These are phyloP conservation scores for Mythimna impura DNA, from an alignment of 2,888 invertebrate genomes.

Conservation along the genomic window DNA sequence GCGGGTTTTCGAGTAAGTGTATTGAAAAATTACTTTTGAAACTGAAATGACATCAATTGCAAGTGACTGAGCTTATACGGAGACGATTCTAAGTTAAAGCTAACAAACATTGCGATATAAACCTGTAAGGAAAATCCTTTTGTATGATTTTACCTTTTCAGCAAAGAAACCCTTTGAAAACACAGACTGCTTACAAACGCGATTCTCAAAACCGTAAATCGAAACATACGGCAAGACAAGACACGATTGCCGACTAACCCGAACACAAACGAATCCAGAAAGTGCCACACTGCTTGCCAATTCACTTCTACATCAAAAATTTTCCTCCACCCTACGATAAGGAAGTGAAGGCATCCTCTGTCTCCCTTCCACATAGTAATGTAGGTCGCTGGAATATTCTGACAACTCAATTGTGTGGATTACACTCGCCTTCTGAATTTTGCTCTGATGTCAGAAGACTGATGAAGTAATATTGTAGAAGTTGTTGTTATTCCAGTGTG, in stretches of 20 bases:
- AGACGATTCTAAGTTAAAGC: neutral
- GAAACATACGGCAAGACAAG: conserved; percentile 33
- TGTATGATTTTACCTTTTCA: neutral
- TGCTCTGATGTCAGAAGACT: conserved; percentile 38
- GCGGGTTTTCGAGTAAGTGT: no score
- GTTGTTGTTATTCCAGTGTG: conserved; percentile 28
- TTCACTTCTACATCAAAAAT: conserved; percentile 64
- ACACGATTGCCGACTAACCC: conserved; percentile 33
- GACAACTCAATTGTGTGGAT: conserved; percentile 68
- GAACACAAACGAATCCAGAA: conserved; percentile 45
- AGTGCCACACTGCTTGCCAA: conserved; percentile 50
- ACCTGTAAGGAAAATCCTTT: neutral
- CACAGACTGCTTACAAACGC: conserved; percentile 4
- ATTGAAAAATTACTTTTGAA: neutral
- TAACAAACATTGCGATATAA: neutral
- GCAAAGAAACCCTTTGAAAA: conserved; percentile 20
- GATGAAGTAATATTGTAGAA: conserved; percentile 39
- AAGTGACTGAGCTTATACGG: neutral
- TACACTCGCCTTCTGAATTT: conserved; percentile 31
- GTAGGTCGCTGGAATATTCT: conserved; percentile 66
- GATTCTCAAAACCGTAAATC: conserved; percentile 40
- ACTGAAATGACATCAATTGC: neutral
- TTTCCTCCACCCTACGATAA: conserved; percentile 47
- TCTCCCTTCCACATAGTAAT: conserved; percentile 50
- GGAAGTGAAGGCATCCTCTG: conserved; percentile 25